These are phyloP conservation scores for Melanotus villosus DNA, from an alignment of 2,888 invertebrate species.

Conservation along the genomic window DNA sequence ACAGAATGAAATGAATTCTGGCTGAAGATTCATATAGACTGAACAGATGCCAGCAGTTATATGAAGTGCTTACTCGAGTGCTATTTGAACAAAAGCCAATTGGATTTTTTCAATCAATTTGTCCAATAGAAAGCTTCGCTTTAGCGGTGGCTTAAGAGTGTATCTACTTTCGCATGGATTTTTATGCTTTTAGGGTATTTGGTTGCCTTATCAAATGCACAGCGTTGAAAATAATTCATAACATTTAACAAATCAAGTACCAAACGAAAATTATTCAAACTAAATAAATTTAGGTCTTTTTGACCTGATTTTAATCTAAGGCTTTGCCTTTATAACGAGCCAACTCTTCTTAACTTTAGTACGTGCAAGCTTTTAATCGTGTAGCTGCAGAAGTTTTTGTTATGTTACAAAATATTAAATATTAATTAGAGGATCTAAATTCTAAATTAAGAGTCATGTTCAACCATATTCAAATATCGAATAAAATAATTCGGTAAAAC, in stretches of 20 bases:
- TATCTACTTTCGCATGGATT: constrained; percentile 35
- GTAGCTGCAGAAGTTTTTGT: too few species aligned
- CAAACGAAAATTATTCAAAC: too few species aligned
- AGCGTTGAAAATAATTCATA: constrained; percentile 1
- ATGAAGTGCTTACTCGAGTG: constrained; percentile 44
- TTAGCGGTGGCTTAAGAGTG: constrained; percentile 39
- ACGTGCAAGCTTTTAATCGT: too few species aligned
- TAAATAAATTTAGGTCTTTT: too few species aligned
- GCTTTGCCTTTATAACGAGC: too few species aligned
- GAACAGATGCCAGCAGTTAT: constrained; percentile 44
- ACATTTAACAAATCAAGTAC: constrained; percentile 4
- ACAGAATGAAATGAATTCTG: constrained; percentile 33
- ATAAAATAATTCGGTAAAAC: too few species aligned
- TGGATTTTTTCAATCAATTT: constrained; percentile 48
- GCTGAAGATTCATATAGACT: constrained; percentile 25
- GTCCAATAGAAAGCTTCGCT: constrained; percentile 38
- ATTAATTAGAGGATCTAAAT: too few species aligned
- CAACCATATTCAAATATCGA: too few species aligned
- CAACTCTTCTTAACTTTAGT: too few species aligned
- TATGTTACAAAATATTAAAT: too few species aligned
- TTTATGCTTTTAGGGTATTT: constrained; percentile 27
- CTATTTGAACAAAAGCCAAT: constrained; percentile 47
- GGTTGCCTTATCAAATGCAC: constrained; percentile 15
- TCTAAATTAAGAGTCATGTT: too few species aligned
- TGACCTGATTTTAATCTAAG: too few species aligned